Evolutionary conservation across 2,797 vertebrate species (phyloP).

Genomic region (Novumbra hubbsi): DNA sequence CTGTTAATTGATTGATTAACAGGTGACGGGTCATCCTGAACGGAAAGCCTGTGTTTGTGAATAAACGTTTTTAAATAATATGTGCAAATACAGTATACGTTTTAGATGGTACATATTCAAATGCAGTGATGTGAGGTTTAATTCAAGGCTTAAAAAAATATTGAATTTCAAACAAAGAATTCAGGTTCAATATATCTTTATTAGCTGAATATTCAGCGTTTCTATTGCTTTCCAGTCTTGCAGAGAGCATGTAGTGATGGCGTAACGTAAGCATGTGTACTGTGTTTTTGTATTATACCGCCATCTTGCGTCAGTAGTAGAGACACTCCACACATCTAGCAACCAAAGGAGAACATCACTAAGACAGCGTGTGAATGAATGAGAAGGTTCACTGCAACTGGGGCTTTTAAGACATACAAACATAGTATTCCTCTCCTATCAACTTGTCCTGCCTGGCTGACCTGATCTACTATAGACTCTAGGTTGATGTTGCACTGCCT

Average conservation of each 20-base stretch:
- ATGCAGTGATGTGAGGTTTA: not conserved
- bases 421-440: not conserved
- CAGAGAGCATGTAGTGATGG: not conserved
- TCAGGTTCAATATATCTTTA: not conserved
- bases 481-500: not conserved
- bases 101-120: not conserved
- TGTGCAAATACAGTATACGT: not conserved
- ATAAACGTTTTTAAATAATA: not conserved
- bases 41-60: not conserved
- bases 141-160: not conserved
- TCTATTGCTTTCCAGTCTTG: not conserved
- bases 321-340: not conserved
- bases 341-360: not conserved
- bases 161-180: not conserved
- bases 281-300: constrained; percentile 10
- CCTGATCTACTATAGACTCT: not conserved
- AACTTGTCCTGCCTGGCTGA: not conserved
- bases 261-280: not conserved
- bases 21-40: not conserved
- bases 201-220: not conserved
- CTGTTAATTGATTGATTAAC: not conserved
- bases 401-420: not conserved
- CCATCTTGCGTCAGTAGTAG: constrained; percentile 39
- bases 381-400: too few species aligned
- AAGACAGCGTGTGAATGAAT: not conserved